Base-by-base conservation (phyloP, 92 coral and sea anemone genomes). In the Diadumene lineata region DNA sequence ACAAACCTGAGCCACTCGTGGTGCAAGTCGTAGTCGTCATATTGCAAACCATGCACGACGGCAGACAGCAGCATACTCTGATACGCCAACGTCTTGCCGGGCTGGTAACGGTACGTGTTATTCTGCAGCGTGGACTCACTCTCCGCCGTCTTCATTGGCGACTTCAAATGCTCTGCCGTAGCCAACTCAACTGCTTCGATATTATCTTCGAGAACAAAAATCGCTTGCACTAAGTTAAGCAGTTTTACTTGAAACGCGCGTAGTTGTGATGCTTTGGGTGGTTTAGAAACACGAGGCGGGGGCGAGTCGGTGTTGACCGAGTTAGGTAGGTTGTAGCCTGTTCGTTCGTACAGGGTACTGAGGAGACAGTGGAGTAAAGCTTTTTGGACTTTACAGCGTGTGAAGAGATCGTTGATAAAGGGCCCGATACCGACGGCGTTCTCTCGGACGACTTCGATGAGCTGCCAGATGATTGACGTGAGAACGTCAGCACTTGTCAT, bases 381-480 rank as follows among this genome's bases (percentile, higher is more conserved):
- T 58, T 96, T 96, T 61, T 96, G 99, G 30, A 96, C 99, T 64
- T 89, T 92, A 44, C 99, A 96, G 15, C 99, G 99, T 1, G 97
- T 75, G 64, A 96, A 87, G 86, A 96, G 78, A 69, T 96, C 99
- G 56, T 88, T 92, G 60, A 96, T 88, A 56, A 91, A 96, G 3
- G 97, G 91, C 2, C 99, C 99, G 67, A 92, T 89, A 31, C 97
- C 99, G 34, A 85, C 90, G 11, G 96, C 97, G 51, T 92, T 96
- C 66, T 96, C 99, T 7, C 90, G 85, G 15, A 96, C 99, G 0
- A 96, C 91, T 27, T 93, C 93, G 13, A 92, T 89, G 30, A 96
- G 82, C 76, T 96, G 97, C 99, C 99, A 96, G 33, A 87, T 88
- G 29, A 89, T 64, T 26, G 87, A 82, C 0, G 92, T 62, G 66